phyloP scores from a whole-genome alignment of 2,888 invertebrate genomes.

The Drosophila fulvimacula region DNA sequence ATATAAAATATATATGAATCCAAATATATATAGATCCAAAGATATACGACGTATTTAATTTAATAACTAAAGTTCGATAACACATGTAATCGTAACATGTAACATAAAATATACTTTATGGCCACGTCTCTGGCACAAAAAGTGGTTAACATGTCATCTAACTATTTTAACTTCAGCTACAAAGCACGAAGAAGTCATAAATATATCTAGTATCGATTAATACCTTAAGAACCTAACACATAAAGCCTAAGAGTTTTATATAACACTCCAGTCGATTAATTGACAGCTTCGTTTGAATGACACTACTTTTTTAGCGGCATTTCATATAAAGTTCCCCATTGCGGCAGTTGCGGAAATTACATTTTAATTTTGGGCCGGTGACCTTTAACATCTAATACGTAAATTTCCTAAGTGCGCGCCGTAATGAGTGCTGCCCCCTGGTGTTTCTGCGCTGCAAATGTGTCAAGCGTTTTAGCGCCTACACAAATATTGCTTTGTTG shows the following conservation, averaged over 20 bases:
- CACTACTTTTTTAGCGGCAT: constrained; percentile 32
- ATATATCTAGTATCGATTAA: too few species aligned
- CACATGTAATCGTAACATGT: too few species aligned
- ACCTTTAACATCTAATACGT: constrained; percentile 31
- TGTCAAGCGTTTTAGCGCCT: constrained; percentile 56
- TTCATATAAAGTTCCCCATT: constrained; percentile 21
- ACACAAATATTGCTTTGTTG: constrained; percentile 51
- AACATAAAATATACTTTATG: too few species aligned
- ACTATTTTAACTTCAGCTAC: too few species aligned
- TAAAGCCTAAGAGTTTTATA: not conserved
- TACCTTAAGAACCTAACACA: not conserved
- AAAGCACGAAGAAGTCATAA: too few species aligned
- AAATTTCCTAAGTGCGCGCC: constrained; percentile 35
- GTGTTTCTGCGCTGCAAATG: constrained; percentile 43
- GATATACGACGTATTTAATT: too few species aligned
- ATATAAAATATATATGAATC: not conserved
- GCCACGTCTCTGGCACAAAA: too few species aligned
- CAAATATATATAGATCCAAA: not conserved
- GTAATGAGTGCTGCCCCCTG: constrained; percentile 47
- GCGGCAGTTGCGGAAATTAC: constrained; percentile 45
- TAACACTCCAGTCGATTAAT: not conserved
- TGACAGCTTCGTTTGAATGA: constrained; percentile 1
- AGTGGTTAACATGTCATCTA: too few species aligned
- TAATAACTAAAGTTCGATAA: too few species aligned
- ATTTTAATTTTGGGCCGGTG: constrained; percentile 49